These are phyloP conservation scores for Aethina tumida DNA, from an alignment of 1,140 invertebrate species.

Conservation along the genomic window DNA sequence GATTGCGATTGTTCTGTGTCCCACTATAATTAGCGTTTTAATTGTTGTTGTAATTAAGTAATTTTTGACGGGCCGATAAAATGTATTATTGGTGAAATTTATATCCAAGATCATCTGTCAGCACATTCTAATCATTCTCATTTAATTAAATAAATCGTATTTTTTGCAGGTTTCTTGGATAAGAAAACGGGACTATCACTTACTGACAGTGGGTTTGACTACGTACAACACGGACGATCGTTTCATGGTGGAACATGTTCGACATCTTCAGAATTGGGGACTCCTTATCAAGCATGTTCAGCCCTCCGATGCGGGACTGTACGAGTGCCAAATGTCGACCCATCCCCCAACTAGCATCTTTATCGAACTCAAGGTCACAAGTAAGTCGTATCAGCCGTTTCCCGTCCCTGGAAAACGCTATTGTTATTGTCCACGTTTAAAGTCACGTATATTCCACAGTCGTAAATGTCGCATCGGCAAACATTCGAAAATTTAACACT, in stretches of 20 bases:
- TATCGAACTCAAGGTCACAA: conserved; percentile 63
- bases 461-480: too few relatives aligned
- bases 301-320: conserved; percentile 59
- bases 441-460: too few relatives aligned
- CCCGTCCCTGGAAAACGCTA: too few relatives aligned
- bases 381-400: too few relatives aligned
- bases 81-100: too few relatives aligned
- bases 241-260: conserved; percentile 71
- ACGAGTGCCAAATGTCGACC: conserved; percentile 72
- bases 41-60: background rate
- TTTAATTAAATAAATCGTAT: background rate
- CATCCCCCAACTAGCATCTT: conserved; percentile 70
- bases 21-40: background rate
- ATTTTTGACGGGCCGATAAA: background rate
- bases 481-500: too few relatives aligned
- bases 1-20: background rate
- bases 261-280: conserved; percentile 64
- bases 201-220: conserved; percentile 60
- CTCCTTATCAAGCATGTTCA: conserved; percentile 62
- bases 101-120: too few relatives aligned
- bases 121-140: background rate
- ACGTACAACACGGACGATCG: conserved; percentile 64
- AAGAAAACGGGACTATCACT: conserved; percentile 55
- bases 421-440: too few relatives aligned
- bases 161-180: conserved; percentile 58